Conservation (phyloP, 2,113 vertebrate genomes). For the Myxocyprinus asiaticus region DNA sequence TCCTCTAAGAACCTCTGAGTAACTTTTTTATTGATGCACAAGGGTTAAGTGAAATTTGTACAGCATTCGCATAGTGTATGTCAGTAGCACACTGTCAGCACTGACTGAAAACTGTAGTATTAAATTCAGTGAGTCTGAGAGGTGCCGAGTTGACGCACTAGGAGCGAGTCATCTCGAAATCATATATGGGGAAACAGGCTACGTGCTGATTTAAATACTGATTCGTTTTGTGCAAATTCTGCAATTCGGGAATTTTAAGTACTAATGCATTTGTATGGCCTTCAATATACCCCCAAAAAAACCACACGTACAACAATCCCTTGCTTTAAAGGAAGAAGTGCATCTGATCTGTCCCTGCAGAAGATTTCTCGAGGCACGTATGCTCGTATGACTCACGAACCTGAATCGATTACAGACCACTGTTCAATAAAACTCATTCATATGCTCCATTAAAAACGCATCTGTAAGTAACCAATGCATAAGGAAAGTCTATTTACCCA, state of each 20-base stretch:
- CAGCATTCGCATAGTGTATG: too few relatives aligned
- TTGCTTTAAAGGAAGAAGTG: constrained; percentile 17
- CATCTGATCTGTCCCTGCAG: not conserved
- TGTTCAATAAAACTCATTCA: not conserved
- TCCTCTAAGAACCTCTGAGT: too few relatives aligned
- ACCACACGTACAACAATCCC: constrained; percentile 46
- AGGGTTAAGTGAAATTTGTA: too few relatives aligned
- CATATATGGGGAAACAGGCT: not conserved
- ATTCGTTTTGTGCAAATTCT: not conserved
- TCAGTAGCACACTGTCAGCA: too few relatives aligned
- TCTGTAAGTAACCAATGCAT: not conserved
- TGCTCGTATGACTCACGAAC: constrained; percentile 41
- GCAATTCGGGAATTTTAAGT: not conserved
- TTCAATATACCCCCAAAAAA: not conserved
- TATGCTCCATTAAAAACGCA: not conserved
- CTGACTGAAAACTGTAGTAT: too few relatives aligned
- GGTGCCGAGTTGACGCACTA: not conserved
- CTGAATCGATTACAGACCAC: not conserved
- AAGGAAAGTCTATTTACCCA: too few relatives aligned
- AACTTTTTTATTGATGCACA: too few relatives aligned
- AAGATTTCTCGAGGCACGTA: constrained; percentile 14
- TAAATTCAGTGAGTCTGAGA: too few relatives aligned
- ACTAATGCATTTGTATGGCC: not conserved
- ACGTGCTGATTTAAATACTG: not conserved
- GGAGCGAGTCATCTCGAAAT: not conserved